Conservation (phyloP, 2,113 vertebrate genomes). For the Physeter macrocephalus region DNA sequence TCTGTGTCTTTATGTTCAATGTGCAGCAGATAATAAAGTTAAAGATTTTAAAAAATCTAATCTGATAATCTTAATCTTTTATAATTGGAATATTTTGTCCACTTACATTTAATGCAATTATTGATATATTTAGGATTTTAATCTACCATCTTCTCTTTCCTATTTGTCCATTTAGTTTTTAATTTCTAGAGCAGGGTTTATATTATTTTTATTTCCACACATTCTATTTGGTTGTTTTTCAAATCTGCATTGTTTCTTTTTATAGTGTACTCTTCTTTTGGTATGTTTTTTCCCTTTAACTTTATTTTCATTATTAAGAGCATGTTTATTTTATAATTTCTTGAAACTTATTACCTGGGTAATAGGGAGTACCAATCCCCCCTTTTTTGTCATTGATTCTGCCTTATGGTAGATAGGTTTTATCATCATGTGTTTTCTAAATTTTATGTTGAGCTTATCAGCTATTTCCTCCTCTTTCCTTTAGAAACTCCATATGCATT, state of each 20-base stretch:
- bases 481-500: not conserved
- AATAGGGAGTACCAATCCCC: not conserved
- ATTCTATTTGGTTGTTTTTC: not conserved
- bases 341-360: not conserved
- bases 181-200: not conserved
- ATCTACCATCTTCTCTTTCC: not conserved
- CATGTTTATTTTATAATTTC: not conserved
- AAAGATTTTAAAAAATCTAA: not conserved
- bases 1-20: not conserved
- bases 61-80: not conserved
- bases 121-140: not conserved
- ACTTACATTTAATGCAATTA: not conserved
- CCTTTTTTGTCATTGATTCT: not conserved
- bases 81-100: not conserved
- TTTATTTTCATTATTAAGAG: not conserved
- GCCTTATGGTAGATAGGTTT: not conserved
- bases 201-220: not conserved
- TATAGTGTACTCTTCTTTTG: not conserved
- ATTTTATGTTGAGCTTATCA: not conserved
- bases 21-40: not conserved
- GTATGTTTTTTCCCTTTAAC: not conserved
- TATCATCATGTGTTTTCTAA: not conserved
- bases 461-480: not conserved
- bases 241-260: not conserved
- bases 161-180: not conserved